These are phyloP conservation scores for Periphyllus acericola DNA, from an alignment of 2,888 invertebrate species.

Conservation along the genomic window DNA sequence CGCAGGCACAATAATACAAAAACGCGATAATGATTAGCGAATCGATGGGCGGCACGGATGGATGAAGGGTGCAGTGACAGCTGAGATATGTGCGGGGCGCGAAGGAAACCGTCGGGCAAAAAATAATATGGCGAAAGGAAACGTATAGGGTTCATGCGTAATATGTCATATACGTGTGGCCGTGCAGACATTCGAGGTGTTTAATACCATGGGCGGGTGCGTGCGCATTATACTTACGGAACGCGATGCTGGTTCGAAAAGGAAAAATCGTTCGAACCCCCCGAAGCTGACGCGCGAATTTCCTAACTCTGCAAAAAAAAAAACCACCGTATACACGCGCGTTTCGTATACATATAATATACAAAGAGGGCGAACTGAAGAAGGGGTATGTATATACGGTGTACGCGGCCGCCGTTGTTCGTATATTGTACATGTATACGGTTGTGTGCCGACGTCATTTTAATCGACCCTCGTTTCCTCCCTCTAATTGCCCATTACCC, in stretches of 20 bases:
- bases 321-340: not conserved
- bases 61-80: not conserved
- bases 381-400: not conserved
- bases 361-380: constrained; percentile 23
- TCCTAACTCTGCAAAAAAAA: not conserved
- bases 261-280: constrained; percentile 26
- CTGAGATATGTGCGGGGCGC: not conserved
- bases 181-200: not conserved
- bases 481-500: constrained; percentile 56
- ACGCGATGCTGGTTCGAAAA: not conserved
- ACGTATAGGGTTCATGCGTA: not conserved
- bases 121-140: not conserved
- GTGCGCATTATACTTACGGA: not conserved
- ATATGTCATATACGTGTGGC: not conserved
- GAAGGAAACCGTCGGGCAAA: not conserved
- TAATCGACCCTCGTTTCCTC: constrained; percentile 58
- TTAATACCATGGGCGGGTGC: not conserved
- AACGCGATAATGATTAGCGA: not conserved
- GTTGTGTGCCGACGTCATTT: constrained; percentile 43
- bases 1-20: too few relatives aligned
- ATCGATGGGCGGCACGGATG: not conserved
- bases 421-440: not conserved
- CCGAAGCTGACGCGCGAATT: not conserved
- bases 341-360: not conserved
- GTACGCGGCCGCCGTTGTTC: not conserved